phyloP scores from a whole-genome alignment of 2,797 vertebrate species.

The Bradypus variegatus region DNA sequence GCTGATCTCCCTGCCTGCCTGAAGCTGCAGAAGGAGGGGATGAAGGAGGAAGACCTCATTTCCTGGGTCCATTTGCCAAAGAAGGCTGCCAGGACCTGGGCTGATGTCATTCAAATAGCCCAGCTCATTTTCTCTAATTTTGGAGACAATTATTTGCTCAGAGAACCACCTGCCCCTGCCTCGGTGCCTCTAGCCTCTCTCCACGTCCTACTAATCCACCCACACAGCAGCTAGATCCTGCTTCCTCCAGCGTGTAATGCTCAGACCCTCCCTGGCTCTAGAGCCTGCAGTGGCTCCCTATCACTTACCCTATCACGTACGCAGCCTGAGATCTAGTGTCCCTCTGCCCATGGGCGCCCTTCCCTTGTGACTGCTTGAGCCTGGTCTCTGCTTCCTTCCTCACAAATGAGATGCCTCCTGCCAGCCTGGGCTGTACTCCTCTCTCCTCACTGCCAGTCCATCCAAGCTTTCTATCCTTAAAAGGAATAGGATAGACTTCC shows the following conservation, averaged over 20 bases:
- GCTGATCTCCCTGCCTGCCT: neutral
- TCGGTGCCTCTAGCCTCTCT: neutral
- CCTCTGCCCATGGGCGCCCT: neutral
- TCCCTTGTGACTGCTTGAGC: neutral
- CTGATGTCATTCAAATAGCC: slow-evolving; percentile 50
- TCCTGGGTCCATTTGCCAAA: neutral
- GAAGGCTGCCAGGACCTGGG: neutral
- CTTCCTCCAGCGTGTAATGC: neutral
- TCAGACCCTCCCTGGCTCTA: neutral
- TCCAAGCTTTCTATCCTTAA: neutral
- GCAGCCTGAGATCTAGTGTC: neutral
- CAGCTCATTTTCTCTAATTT: slow-evolving; percentile 51
- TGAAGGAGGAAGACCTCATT: neutral
- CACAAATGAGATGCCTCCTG: neutral
- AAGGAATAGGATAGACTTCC: too few species aligned
- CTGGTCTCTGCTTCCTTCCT: neutral
- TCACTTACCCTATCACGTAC: neutral
- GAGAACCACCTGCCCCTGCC: neutral
- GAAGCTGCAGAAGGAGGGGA: neutral
- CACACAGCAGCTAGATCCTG: neutral
- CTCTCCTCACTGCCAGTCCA: neutral
- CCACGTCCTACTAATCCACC: too few species aligned
- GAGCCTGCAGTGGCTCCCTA: neutral
- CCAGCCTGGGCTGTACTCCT: neutral
- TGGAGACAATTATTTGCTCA: slow-evolving; percentile 47